Conservation (phyloP, 1,140 invertebrate genomes). For the Pogonomyrmex barbatus region DNA sequence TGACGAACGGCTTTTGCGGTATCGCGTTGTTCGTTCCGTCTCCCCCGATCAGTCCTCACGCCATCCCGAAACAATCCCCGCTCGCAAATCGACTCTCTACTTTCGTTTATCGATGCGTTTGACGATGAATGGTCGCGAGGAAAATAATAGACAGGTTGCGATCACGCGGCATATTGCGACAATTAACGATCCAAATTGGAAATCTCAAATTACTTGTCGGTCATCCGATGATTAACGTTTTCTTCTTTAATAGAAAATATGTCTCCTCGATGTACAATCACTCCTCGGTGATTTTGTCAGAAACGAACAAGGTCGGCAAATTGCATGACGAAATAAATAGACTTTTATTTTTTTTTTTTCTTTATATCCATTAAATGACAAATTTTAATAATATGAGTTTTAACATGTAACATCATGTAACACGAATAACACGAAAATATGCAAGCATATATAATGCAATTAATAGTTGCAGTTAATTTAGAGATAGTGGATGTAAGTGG, state of each 20-base stretch:
- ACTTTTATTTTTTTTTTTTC: constrained; percentile 5
- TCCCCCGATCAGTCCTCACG: neutral
- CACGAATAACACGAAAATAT: neutral
- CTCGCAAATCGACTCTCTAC: constrained; percentile 43
- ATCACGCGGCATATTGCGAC: neutral
- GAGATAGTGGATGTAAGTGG: neutral
- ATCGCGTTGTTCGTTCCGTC: constrained; percentile 43
- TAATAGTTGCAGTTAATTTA: neutral
- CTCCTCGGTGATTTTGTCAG: neutral
- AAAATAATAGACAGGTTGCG: constrained; percentile 29
- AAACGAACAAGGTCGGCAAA: neutral
- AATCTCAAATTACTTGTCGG: neutral
- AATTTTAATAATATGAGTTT: neutral
- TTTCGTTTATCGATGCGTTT: constrained; percentile 32
- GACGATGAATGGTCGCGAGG: constrained; percentile 19
- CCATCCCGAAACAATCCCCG: constrained; percentile 26
- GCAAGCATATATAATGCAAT: neutral
- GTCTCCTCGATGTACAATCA: neutral
- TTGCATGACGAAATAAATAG: neutral
- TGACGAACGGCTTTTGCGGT: constrained; percentile 66
- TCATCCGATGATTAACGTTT: neutral
- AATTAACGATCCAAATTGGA: constrained; percentile 36
- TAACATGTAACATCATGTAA: neutral
- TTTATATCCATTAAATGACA: neutral
- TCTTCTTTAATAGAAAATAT: neutral